phyloP scores from a whole-genome alignment of 2,888 invertebrate genomes.

The Antitype chi region DNA sequence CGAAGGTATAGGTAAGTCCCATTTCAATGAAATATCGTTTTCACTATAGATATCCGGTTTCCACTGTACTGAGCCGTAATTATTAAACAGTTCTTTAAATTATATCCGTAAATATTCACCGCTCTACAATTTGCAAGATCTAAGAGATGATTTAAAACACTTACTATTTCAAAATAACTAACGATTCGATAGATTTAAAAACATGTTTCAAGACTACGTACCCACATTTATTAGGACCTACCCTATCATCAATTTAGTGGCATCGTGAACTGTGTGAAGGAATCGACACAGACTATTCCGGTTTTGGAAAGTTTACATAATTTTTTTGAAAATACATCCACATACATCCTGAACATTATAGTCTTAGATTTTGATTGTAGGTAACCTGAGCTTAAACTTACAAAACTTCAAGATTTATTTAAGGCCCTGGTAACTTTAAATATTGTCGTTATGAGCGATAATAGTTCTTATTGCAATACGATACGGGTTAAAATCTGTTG shows the following conservation, averaged over 20 bases:
- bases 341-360: neutral
- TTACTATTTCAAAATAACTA: neutral
- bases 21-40: slow-evolving; percentile 5
- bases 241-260: slow-evolving; percentile 14
- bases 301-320: slow-evolving; percentile 11
- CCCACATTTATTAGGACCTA: neutral
- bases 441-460: too few relatives aligned
- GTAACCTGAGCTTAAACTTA: neutral
- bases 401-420: too few relatives aligned
- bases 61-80: neutral
- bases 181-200: neutral
- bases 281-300: neutral
- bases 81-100: neutral
- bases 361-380: neutral
- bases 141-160: slow-evolving; percentile 1
- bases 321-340: neutral
- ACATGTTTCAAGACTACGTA: slow-evolving; percentile 7
- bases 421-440: too few relatives aligned
- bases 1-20: too few relatives aligned
- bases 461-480: too few relatives aligned
- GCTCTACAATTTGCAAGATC: slow-evolving; percentile 20
- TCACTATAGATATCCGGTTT: neutral
- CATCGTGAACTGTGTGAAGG: neutral
- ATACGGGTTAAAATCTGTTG: too few relatives aligned
- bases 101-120: neutral